Percentiles rank a stretch among this genome's conserved stretches.
Conservation (phyloP, 2,113 vertebrate genomes). For the Alligator mississippiensis region DNA sequence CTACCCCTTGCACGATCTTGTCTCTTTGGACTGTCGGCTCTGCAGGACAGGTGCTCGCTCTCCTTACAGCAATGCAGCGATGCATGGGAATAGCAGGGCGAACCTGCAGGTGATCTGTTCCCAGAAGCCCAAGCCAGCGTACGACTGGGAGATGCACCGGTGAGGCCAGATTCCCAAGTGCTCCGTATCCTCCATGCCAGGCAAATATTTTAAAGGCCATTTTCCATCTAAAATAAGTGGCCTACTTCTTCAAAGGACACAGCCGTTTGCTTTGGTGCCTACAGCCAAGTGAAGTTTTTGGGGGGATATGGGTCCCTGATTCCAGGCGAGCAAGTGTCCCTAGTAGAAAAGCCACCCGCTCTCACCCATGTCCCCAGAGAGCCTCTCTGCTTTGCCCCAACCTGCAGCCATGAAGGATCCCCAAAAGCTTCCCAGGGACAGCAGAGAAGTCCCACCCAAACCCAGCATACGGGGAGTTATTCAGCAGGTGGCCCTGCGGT, state of each 20-base stretch:
- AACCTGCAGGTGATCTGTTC: too few species aligned
- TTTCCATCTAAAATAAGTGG: not conserved
- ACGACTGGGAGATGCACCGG: not conserved
- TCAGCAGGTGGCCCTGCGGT: not conserved
- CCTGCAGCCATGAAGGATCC: not conserved
- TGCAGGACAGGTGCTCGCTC: not conserved
- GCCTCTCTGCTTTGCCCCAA: not conserved
- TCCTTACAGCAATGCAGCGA: not conserved
- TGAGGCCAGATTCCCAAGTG: not conserved
- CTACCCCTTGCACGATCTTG: not conserved
- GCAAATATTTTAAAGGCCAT: not conserved
- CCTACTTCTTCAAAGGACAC: not conserved
- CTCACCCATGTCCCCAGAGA: not conserved
- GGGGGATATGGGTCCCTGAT: not conserved
- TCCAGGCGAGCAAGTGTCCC: not conserved
- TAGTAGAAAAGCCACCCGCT: not conserved
- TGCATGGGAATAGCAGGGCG: not conserved
- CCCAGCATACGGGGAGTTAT: not conserved
- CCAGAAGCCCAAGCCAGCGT: too few species aligned
- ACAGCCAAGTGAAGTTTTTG: not conserved
- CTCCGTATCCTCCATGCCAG: not conserved
- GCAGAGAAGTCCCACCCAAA: not conserved
- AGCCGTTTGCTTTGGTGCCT: not conserved
- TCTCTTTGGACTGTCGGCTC: not conserved
- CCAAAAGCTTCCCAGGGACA: too few species aligned